phyloP scores from a whole-genome alignment of 1,140 invertebrate genomes.

The Tenebrio molitor region DNA sequence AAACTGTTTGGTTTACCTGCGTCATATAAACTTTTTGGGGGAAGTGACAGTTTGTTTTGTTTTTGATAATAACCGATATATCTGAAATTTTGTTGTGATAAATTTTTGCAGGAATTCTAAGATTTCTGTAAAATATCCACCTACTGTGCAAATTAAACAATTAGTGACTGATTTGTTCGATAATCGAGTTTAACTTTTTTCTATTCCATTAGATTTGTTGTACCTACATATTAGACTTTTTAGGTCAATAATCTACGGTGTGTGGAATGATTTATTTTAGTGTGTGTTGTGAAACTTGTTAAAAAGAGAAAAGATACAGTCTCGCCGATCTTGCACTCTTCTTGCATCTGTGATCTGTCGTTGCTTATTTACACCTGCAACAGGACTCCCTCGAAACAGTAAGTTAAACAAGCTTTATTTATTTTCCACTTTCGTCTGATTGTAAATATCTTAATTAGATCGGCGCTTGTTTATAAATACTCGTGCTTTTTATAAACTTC shows the following conservation, averaged over 20 bases:
- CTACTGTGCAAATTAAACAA: no score
- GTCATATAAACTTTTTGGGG: slow-evolving; percentile 7
- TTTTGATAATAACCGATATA: slow-evolving; percentile 1
- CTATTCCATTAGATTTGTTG: no score
- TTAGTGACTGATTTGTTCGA: no score
- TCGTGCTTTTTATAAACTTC: slow-evolving; percentile 28
- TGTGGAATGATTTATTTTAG: slow-evolving; percentile 9
- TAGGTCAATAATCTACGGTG: slow-evolving; percentile 25
- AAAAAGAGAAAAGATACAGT: slow-evolving; percentile 38
- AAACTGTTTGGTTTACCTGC: slow-evolving; percentile 23
- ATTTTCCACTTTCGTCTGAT: slow-evolving; percentile 38
- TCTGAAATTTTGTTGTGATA: slow-evolving; percentile 6
- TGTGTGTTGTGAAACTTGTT: slow-evolving; percentile 42
- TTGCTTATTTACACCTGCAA: slow-evolving; percentile 46
- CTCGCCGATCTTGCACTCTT: slow-evolving; percentile 28
- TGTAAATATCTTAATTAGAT: slow-evolving; percentile 50
- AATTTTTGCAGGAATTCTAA: background rate
- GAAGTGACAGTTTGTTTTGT: slow-evolving; percentile 8
- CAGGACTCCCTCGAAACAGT: slow-evolving; percentile 42
- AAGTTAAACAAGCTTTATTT: slow-evolving; percentile 47
- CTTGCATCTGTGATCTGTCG: slow-evolving; percentile 47
- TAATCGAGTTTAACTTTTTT: no score
- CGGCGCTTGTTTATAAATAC: slow-evolving; percentile 28
- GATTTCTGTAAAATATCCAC: background rate
- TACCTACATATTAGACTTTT: no score